Evolutionary conservation across 2,113 vertebrate genomes (phyloP), one percentile per base, ranked within the genome.

Genomic region (Halichoerus grypus): DNA sequence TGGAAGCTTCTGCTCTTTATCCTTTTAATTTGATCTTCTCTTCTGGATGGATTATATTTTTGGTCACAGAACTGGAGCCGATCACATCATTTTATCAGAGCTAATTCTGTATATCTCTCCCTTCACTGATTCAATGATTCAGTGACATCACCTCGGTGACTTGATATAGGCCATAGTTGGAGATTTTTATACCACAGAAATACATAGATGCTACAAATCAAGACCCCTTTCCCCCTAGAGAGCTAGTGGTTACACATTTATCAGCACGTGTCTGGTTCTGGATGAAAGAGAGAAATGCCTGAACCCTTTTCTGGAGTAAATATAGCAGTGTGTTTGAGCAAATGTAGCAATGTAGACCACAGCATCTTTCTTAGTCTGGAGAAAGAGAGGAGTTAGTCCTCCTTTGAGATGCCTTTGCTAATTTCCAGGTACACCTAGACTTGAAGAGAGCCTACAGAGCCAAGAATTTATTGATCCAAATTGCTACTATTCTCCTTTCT

Each of bases 181-280:
- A 79, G 61, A 88, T 65, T 83, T 94, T 94, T 92, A 92, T 36
- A 53, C 12, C 39, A 31, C 42, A 5, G 31, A 84, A 89, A 89
- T 57, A 81, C 51, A 22, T n/a, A 81, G 82, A 92, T 94, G 5
- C 39, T 80, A 51, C 9, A 67, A 59, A 85, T 42, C 14, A 65
- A 85, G 18, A 39, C 24, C 31, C 7, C 4, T 46, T 96, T 28
- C 42, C 24, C 26, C 3, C 22, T 71, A 14, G 72, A 91, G 7
- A 96, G 28, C 8, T 33, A 55, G n/a, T 36, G 85, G 14, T 61
- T 80, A 84, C 69, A 82, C 7, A 59, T 59, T 89, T 95, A 51
- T 26, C 39, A 95, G 31, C 19, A 79, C 3, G 39, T 28, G 8
- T 18, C 42, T 92, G 11, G 2, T 80, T 77, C 33, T 46, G 22